Evolutionary conservation across 2,113 vertebrate species (phyloP).

Genomic region (Hylia prasina): DNA sequence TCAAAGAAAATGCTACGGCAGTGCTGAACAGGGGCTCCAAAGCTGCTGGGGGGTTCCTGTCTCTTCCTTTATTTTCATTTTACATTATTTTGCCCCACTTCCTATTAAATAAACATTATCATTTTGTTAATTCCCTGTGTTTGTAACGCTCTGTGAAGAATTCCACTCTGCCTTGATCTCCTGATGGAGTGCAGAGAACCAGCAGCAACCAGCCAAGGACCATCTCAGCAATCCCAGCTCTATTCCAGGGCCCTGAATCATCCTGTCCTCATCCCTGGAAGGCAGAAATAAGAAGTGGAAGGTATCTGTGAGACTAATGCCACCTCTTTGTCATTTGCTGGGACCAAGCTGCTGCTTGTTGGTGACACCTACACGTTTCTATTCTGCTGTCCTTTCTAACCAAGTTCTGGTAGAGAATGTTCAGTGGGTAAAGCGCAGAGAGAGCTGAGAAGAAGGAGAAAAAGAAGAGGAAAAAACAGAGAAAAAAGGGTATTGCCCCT

Average conservation of each 20-base stretch:
- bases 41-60: not conserved
- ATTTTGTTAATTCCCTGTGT: not conserved
- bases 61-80: not conserved
- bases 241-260: not conserved
- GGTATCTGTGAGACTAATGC: not conserved
- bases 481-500: rapidly evolving
- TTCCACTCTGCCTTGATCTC: not conserved
- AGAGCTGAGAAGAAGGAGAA: not conserved
- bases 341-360: not conserved
- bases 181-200: not conserved
- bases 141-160: not conserved
- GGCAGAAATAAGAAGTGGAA: not conserved
- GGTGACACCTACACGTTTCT: not conserved
- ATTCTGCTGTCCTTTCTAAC: not conserved
- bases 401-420: not conserved
- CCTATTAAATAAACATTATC: not conserved
- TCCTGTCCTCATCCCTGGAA: not conserved
- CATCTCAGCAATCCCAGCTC: not conserved
- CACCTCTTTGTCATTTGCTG: not conserved
- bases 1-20: not conserved
- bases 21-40: not conserved
- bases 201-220: not conserved
- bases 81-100: not conserved
- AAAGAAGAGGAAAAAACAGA: not conserved
- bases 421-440: not conserved